phyloP scores from a whole-genome alignment of 2,888 invertebrate genomes.

The Barypeithes pellucidus region DNA sequence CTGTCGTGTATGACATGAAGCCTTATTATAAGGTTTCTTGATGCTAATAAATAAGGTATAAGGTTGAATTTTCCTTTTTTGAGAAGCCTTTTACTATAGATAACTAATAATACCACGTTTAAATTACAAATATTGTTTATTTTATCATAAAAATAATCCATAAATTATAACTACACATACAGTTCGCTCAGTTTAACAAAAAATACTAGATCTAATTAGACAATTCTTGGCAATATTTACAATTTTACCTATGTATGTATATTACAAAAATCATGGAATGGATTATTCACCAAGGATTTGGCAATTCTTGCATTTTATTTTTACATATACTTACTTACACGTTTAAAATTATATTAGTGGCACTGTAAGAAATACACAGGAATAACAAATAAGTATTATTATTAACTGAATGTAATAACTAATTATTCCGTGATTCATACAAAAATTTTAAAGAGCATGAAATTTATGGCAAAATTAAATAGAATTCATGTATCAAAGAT shows the following conservation, averaged over 20 bases:
- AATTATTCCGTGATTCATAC: too few species aligned
- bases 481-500: too few species aligned
- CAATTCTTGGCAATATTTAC: constrained; percentile 70
- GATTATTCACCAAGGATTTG: constrained; percentile 47
- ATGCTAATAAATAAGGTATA: too few species aligned
- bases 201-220: constrained; percentile 58
- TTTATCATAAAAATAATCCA: constrained; percentile 71
- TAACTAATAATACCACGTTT: too few species aligned
- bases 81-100: too few species aligned
- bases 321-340: not conserved
- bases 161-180: constrained; percentile 70
- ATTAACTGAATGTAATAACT: not conserved
- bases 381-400: not conserved
- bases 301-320: constrained; percentile 19
- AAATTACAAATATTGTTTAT: constrained; percentile 68
- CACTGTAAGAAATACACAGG: constrained; percentile 56
- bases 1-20: too few species aligned
- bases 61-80: too few species aligned
- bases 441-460: too few species aligned
- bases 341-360: constrained; percentile 23
- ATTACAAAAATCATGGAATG: constrained; percentile 67
- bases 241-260: constrained; percentile 64
- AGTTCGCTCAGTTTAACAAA: constrained; percentile 67
- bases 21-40: too few species aligned
- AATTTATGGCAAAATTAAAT: too few species aligned